Base-by-base conservation (phyloP, 2,888 invertebrate species). In the Endomychus coccineus region DNA sequence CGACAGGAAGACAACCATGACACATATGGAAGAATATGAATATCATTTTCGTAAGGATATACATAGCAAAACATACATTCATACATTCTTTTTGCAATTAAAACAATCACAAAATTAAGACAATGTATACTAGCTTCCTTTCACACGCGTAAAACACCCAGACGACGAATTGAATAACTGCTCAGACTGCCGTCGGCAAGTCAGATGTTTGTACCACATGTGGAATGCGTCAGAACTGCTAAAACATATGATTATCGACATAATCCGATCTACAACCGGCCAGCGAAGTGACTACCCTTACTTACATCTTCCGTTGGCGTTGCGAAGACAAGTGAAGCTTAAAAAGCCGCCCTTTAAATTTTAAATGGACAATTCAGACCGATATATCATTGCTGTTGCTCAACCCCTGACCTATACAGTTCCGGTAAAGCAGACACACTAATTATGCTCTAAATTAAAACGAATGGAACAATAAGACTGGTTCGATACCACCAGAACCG, bases 351-450 rank as follows among this genome's bases (percentile, higher is more conserved):
- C 35, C 40, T 44, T 44, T 44, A 50, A 50, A 50, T 46, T 50
- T 50, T 50, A 50, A 50, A 50, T 46, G 27, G 34, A 34, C 21
- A 19, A 25, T 16, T 25, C 27, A 34, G 34, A 27, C 34, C 17
- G 11, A 34, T 34, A 24, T 10, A 34, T 34, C 34, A 34, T 32
- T 9, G 23, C n/a, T 11, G 29, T n/a, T n/a, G 29, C 17, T 40
- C 40, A 45, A 48, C 39, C 46, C 48, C 37, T 49, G 49, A 49
- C 49, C 49, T 42, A 37, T 36, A 24, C 36, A 35, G 43, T 45
- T 45, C 46, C 39, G 41, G 41, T 46, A 34, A 27, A 34, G 36
- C 43, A 44, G 46, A 49, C 46, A 36, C 32, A 36, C 42, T 46
- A 46, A 46, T 46, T 46, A 43, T 38, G 40, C 33, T 41, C 31